phyloP scores from a whole-genome alignment of 2,888 invertebrate species.

The Tethea ocularis region DNA sequence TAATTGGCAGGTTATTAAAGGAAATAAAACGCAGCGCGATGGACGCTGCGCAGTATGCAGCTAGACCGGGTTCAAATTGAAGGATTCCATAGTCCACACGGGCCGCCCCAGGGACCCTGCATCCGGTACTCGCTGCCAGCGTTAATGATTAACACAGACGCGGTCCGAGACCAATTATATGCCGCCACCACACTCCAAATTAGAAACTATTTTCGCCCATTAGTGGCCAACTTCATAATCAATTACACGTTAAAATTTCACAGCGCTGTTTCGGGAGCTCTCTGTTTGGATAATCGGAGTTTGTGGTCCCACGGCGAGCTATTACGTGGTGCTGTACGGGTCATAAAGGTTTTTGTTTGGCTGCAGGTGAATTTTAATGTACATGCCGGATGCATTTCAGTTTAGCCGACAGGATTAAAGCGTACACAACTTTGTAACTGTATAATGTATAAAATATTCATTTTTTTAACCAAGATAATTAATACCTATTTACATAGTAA shows the following conservation, averaged over 20 bases:
- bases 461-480: not conserved
- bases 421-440: conserved; percentile 20
- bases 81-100: conserved; percentile 43
- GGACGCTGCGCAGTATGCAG: conserved; percentile 24
- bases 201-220: conserved; percentile 83
- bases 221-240: conserved; percentile 82
- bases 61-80: conserved; percentile 47
- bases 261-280: conserved; percentile 75
- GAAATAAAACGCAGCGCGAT: conserved; percentile 32
- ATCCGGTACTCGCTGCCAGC: conserved; percentile 48
- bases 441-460: not conserved
- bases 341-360: conserved; percentile 77
- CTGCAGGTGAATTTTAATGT: conserved; percentile 72
- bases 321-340: conserved; percentile 65
- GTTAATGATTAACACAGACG: conserved; percentile 77
- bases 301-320: conserved; percentile 81
- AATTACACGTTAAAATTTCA: conserved; percentile 82
- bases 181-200: conserved; percentile 74
- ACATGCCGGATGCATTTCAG: conserved; percentile 65
- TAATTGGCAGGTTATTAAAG: conserved; percentile 36
- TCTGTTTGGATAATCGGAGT: conserved; percentile 80
- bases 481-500: not conserved
- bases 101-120: conserved; percentile 52
- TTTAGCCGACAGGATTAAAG: conserved; percentile 51
- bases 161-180: conserved; percentile 76